Conservation (phyloP, 2,797 vertebrate genomes). For the Pseudochirops cupreus region DNA sequence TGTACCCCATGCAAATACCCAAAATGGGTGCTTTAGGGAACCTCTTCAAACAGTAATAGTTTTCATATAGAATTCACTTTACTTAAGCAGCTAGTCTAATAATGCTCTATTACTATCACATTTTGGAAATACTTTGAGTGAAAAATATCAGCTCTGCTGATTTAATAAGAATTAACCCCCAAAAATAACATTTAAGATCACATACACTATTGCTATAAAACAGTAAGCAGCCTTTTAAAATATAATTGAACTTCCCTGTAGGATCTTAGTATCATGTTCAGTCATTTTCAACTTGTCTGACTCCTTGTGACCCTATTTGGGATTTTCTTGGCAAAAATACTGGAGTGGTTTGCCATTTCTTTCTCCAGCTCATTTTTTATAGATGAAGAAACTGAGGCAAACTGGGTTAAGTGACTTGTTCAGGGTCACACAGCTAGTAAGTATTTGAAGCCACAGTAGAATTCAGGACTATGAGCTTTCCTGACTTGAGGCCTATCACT, state of each 20-base stretch:
- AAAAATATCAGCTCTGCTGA: background rate
- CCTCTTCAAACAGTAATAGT: background rate
- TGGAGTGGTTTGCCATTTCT: background rate
- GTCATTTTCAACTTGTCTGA: background rate
- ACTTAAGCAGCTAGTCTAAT: background rate
- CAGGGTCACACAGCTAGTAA: background rate
- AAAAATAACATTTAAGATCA: background rate
- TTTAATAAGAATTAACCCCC: background rate
- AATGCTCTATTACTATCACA: background rate
- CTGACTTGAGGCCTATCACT: background rate
- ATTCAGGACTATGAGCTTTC: background rate
- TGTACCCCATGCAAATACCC: background rate
- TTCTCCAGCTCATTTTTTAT: background rate
- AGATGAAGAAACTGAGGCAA: background rate
- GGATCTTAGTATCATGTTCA: background rate
- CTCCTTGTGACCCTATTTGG: background rate
- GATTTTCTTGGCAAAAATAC: background rate
- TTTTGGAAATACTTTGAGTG: background rate
- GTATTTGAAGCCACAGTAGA: background rate
- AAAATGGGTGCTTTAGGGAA: background rate
- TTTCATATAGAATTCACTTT: background rate
- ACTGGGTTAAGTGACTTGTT: background rate
- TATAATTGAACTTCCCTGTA: background rate
- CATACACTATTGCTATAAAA: background rate
- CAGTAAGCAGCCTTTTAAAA: background rate